Conservation (phyloP, 2,113 vertebrate species). For the Bubalus kerabau region DNA sequence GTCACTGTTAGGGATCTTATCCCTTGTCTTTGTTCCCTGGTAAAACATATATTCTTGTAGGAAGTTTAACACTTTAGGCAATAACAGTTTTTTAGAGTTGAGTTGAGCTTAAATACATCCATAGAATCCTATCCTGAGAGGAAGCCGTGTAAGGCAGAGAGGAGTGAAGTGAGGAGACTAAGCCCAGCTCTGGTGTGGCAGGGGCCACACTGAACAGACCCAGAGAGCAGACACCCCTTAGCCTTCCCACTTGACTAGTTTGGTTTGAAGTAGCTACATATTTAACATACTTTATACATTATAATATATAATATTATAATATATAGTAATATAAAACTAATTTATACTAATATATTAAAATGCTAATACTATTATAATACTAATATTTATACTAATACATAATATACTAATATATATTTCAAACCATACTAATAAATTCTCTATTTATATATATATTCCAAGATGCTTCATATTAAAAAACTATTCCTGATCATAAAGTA, state of each 20-base stretch:
- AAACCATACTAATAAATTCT: not conserved
- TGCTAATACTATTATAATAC: not conserved
- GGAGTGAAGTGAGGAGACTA: not conserved
- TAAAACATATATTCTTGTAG: not conserved
- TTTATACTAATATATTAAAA: not conserved
- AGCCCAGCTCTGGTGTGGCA: not conserved
- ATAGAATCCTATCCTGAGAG: not conserved
- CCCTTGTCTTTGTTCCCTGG: not conserved
- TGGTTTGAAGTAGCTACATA: not conserved
- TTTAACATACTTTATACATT: not conserved
- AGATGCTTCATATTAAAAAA: not conserved
- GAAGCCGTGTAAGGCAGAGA: not conserved
- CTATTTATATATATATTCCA: not conserved
- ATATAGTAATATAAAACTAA: not conserved
- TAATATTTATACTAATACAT: not conserved
- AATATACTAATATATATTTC: not conserved
- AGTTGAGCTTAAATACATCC: not conserved
- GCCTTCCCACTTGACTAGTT: no score
- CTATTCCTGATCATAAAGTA: not conserved
- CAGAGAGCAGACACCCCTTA: not conserved
- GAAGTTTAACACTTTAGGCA: not conserved
- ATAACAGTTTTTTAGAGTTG: not conserved
- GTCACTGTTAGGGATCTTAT: not conserved
- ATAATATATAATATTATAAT: not conserved
- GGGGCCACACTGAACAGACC: not conserved